Base-by-base conservation (phyloP, 2,797 vertebrate genomes). In the Anas flavirostris region DNA sequence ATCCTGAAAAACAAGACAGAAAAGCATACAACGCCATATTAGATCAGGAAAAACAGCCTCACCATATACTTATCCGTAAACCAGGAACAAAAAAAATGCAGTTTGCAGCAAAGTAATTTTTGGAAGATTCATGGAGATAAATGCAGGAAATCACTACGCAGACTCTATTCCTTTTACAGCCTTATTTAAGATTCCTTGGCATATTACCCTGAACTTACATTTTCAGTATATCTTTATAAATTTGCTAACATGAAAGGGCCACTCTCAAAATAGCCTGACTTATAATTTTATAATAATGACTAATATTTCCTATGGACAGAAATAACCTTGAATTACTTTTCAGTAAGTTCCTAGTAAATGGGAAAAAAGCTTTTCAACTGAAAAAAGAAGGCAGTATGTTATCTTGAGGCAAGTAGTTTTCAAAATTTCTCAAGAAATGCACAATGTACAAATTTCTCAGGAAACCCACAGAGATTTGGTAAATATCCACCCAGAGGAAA, bases 1-100 rank as follows among this genome's bases (percentile, higher is more conserved):
- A 99, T 77, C 99, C 99, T 99, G 98, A 66, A 97, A 94, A 90
- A 97, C 58, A 98, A 96, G 90, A 96, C 26, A 97, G 91, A 96
- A 88, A 87, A 87, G 70, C 33, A 69, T 5, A 8, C 9, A 60
- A 96, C 92, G 94, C 74, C 81, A 26, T 7, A 41, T 48, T 29
- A 60, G 16, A 10, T 23, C 31, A 28, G 62, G 31, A 72, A 28
- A 63, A 52, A 10, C 43, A 77, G 72, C 70, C 59, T 80, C 79
- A 17, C 77, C 56, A 31, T 70, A 55, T 52, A 62, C 53, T 64
- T 56, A 58, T 62, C 91, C 69, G 43, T 15, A 69, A 59, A 76
- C 66, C 26, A 59, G 1, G 2, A 59, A 83, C 88, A 91, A 60
- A 88, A 88, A 48, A 85, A 85, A 79, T 52, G 87, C 29, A 48